These are phyloP conservation scores for Lasioglossum zephyrum DNA, from an alignment of 2,888 invertebrate species.

Conservation along the genomic window DNA sequence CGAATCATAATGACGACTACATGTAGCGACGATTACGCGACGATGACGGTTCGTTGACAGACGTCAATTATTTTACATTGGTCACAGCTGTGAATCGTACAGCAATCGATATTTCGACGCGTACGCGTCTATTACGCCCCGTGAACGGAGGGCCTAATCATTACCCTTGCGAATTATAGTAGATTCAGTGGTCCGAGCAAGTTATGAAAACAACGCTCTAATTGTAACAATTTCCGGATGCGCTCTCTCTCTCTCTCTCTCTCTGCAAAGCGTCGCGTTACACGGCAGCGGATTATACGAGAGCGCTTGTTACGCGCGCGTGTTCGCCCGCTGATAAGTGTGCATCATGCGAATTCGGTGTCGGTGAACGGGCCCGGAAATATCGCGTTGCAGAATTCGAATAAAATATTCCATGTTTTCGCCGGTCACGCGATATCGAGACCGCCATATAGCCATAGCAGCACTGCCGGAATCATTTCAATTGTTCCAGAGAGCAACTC, in stretches of 20 bases:
- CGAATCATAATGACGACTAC: no score
- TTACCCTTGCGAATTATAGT: background rate
- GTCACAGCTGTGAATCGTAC: no score
- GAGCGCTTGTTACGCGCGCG: constrained; percentile 14
- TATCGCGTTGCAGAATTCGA: constrained; percentile 8
- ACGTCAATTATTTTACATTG: no score
- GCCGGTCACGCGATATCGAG: background rate
- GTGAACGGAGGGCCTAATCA: background rate
- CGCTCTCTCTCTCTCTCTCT: no score
- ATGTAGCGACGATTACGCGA: no score
- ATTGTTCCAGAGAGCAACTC: background rate
- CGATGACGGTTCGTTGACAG: no score
- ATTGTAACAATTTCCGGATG: constrained; percentile 12
- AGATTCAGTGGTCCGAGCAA: background rate
- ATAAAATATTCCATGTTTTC: constrained; percentile 23
- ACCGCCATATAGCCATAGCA: background rate
- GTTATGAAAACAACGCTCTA: constrained; percentile 8
- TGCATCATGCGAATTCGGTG: constrained; percentile 12
- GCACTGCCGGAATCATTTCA: background rate
- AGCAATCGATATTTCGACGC: no score
- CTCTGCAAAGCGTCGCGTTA: constrained; percentile 14
- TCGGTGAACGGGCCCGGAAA: constrained; percentile 3
- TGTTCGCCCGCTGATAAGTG: constrained; percentile 26
- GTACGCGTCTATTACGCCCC: no score
- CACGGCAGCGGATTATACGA: constrained; percentile 19